Conservation (phyloP, 2,113 vertebrate genomes). For the Mirounga angustirostris region DNA sequence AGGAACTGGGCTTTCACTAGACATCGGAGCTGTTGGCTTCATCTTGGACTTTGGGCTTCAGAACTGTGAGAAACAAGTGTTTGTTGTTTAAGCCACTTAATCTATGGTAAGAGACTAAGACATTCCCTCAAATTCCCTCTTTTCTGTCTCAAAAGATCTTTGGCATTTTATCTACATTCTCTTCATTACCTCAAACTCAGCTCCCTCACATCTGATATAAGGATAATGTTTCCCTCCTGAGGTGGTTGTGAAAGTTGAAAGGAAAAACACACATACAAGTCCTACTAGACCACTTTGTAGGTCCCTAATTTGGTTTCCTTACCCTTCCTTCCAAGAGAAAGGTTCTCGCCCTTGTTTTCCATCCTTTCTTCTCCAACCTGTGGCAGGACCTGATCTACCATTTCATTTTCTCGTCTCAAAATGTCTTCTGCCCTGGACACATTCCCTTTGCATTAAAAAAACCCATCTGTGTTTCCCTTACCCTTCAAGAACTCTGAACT, state of each 20-base stretch:
- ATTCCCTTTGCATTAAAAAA: constrained; percentile 20
- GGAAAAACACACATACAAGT: neutral
- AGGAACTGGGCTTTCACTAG: neutral
- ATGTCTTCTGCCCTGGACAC: neutral
- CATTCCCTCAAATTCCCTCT: neutral
- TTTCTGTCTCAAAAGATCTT: neutral
- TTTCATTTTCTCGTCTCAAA: neutral
- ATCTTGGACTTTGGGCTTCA: neutral
- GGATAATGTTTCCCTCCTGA: neutral
- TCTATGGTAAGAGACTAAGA: neutral
- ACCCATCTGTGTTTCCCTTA: neutral
- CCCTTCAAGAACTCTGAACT: neutral
- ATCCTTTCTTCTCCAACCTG: neutral
- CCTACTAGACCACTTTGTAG: neutral
- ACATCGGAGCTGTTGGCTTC: neutral
- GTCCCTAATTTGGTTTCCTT: neutral
- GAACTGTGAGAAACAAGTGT: neutral
- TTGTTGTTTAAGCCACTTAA: neutral
- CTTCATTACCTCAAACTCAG: neutral
- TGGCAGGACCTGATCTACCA: neutral
- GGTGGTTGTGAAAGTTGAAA: neutral
- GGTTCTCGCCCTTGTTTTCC: neutral
- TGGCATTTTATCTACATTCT: neutral
- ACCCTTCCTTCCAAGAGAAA: neutral
- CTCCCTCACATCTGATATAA: neutral